A percentile compares a stretch with the other conserved stretches of the same genome.
Conservation (phyloP, 2,797 vertebrate genomes). For the Schizopygopsis malacanthus region DNA sequence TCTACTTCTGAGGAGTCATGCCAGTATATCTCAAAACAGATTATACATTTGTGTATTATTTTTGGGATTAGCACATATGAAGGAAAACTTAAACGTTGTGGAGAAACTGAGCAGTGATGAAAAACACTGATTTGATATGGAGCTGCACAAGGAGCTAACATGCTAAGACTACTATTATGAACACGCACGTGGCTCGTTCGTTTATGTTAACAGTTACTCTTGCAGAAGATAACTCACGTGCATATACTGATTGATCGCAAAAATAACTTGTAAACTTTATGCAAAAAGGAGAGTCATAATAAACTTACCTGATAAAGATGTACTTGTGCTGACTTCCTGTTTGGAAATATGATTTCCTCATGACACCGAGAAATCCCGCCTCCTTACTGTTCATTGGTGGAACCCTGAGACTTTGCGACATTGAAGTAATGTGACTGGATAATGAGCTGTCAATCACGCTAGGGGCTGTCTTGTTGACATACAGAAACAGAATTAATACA, state of each 20-base stretch:
- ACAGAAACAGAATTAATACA: neutral
- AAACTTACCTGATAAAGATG: neutral
- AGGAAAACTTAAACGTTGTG: neutral
- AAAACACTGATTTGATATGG: constrained; percentile 15
- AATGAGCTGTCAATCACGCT: constrained; percentile 9
- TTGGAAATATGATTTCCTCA: constrained; percentile 37
- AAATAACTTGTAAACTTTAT: neutral
- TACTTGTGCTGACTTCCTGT: neutral
- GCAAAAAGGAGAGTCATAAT: neutral
- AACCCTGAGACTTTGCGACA: neutral
- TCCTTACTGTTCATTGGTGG: constrained; percentile 51
- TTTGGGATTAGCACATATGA: neutral
- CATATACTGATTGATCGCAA: neutral
- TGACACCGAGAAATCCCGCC: constrained; percentile 43
- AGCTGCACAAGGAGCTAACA: neutral
- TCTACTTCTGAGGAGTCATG: neutral
- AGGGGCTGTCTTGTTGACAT: neutral
- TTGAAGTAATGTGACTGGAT: constrained; percentile 25
- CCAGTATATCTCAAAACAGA: neutral
- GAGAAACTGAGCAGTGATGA: neutral
- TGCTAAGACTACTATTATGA: constrained; percentile 23
- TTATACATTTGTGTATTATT: neutral
- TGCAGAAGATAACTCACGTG: neutral
- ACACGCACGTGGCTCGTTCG: constrained; percentile 3
- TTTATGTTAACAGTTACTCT: neutral